Percentiles rank a stretch among this genome's conserved stretches.
Conservation (phyloP, 2,888 invertebrate genomes). For the Ferdinandea cuprea region DNA sequence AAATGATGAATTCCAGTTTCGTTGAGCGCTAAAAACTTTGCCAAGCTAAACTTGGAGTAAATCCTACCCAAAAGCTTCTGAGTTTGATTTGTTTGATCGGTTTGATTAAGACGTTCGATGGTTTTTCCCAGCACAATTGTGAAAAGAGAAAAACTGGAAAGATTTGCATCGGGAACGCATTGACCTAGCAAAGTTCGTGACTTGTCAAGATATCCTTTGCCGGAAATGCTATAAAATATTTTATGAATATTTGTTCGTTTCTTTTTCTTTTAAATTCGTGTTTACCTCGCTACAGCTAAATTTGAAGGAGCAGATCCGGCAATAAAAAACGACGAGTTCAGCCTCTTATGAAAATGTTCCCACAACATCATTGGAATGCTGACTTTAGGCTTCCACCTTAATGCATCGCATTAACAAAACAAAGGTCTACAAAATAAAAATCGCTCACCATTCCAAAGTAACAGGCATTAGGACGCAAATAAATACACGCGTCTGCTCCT, state of each 20-base stretch:
- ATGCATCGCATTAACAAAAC: slow-evolving; percentile 12
- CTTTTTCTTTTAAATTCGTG: background rate
- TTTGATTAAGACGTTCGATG: slow-evolving; percentile 74
- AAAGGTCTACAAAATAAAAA: background rate
- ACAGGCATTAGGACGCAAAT: slow-evolving; percentile 83
- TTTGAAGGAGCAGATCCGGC: slow-evolving; percentile 83
- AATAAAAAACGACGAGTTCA: slow-evolving; percentile 84
- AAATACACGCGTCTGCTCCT: slow-evolving; percentile 83
- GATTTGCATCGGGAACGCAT: slow-evolving; percentile 79
- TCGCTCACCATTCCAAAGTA: slow-evolving; percentile 81
- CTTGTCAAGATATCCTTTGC: slow-evolving; percentile 81
- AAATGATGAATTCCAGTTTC: slow-evolving; percentile 85
- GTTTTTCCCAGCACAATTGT: slow-evolving; percentile 83
- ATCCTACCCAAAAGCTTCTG: slow-evolving; percentile 85
- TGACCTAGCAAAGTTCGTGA: slow-evolving; percentile 81
- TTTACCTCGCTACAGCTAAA: slow-evolving; percentile 81
- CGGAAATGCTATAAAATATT: slow-evolving; percentile 73
- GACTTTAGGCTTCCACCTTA: slow-evolving; percentile 83
- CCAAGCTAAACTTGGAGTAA: slow-evolving; percentile 85
- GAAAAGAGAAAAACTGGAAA: slow-evolving; percentile 84
- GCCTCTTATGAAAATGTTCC: slow-evolving; percentile 85
- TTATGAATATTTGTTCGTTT: too few relatives aligned
- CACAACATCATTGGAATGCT: slow-evolving; percentile 84
- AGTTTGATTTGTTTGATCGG: slow-evolving; percentile 76
- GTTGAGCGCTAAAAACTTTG: slow-evolving; percentile 84